Evolutionary conservation across 1,140 invertebrate genomes (phyloP).

Genomic region (Zaprionus tsacasi): DNA sequence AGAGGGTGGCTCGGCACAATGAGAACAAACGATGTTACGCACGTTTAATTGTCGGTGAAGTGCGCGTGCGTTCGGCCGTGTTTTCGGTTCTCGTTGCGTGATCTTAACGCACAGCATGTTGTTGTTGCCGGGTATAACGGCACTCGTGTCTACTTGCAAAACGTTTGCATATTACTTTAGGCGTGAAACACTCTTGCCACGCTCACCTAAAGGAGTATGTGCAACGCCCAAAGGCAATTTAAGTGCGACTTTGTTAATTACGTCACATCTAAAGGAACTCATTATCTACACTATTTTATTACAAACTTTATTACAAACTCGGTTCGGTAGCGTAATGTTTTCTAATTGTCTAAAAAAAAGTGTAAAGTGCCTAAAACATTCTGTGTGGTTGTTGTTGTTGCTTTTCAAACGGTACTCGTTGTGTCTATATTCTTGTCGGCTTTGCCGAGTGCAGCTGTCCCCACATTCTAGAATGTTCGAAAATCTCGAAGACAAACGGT

Average conservation of each 20-base stretch:
- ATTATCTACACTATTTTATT: too few relatives aligned
- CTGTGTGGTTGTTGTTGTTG: neutral
- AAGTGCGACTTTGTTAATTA: neutral
- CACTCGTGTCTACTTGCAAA: too few relatives aligned
- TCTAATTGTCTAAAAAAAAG: neutral
- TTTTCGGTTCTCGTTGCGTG: neutral
- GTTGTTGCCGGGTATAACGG: too few relatives aligned
- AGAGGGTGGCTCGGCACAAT: neutral
- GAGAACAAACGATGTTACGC: neutral
- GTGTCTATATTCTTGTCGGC: neutral
- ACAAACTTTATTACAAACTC: too few relatives aligned
- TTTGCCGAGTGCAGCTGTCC: neutral
- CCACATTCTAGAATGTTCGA: too few relatives aligned
- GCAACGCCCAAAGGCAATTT: too few relatives aligned
- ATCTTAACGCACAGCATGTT: too few relatives aligned
- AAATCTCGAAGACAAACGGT: too few relatives aligned
- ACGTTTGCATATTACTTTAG: too few relatives aligned
- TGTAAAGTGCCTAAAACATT: too few relatives aligned
- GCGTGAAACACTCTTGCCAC: neutral
- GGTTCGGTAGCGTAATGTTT: too few relatives aligned
- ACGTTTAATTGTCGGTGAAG: neutral
- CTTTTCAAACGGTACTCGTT: neutral
- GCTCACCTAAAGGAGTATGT: neutral
- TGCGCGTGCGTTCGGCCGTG: neutral
- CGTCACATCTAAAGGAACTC: neutral